These are phyloP conservation scores for Alces alces DNA, from an alignment of 2,113 vertebrate genomes.

Conservation along the genomic window DNA sequence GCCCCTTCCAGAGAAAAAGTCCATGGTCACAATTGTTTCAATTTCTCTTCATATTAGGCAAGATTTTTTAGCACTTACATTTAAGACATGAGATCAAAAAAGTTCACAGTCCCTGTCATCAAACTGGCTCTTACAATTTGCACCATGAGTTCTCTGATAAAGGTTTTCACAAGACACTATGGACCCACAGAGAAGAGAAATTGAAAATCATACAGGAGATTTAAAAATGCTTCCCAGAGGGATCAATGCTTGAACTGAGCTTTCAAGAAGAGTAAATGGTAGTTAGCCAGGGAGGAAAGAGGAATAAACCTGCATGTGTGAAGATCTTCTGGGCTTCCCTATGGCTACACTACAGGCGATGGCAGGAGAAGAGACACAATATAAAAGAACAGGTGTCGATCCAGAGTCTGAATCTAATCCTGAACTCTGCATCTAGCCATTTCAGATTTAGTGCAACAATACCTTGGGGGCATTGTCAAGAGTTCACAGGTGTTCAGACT, in stretches of 20 bases:
- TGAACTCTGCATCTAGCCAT: neutral
- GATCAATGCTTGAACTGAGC: neutral
- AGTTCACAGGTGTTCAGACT: neutral
- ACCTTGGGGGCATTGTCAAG: neutral
- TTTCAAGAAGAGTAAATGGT: neutral
- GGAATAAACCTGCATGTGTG: neutral
- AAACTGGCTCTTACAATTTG: neutral
- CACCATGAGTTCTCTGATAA: neutral
- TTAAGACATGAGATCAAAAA: neutral
- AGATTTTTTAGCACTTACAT: neutral
- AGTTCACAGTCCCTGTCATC: neutral
- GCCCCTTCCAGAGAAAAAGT: neutral
- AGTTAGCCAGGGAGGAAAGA: neutral
- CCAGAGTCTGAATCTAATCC: neutral
- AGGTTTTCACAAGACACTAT: conserved; percentile 23
- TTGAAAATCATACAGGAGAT: neutral
- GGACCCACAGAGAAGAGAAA: neutral
- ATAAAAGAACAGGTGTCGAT: neutral
- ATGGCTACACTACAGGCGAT: fast-evolving
- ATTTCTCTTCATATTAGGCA: neutral
- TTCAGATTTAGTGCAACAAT: neutral
- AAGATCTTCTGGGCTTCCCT: neutral
- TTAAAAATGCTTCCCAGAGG: neutral
- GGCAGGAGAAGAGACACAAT: neutral
- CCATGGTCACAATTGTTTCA: neutral